These are phyloP conservation scores for Apodemia mormo DNA, from an alignment of 2,888 invertebrate species.

Conservation along the genomic window DNA sequence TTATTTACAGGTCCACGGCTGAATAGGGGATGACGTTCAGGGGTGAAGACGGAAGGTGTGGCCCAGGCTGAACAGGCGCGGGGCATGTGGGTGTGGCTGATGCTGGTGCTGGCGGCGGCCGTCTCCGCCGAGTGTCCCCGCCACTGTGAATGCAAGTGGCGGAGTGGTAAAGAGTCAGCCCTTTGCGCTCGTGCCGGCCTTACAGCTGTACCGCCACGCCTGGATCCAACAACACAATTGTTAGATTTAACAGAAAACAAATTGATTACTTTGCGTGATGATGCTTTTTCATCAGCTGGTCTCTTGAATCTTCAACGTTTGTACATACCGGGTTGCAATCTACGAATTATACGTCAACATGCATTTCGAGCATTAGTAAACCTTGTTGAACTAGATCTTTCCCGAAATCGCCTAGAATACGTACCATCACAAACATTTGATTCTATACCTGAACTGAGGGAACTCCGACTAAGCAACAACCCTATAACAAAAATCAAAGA, in stretches of 20 bases:
- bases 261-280: constrained; percentile 84
- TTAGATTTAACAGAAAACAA: constrained; percentile 90
- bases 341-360: constrained; percentile 85
- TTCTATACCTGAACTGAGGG: constrained; percentile 87
- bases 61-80: constrained; percentile 69
- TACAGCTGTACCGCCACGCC: constrained; percentile 86
- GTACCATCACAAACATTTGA: constrained; percentile 89
- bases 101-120: constrained; percentile 71
- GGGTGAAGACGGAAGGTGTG: constrained; percentile 65
- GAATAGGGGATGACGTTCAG: constrained; percentile 68
- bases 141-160: constrained; percentile 94
- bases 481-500: constrained; percentile 86
- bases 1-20: constrained; percentile 55
- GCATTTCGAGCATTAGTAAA: constrained; percentile 90
- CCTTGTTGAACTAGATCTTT: constrained; percentile 90
- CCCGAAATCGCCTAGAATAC: constrained; percentile 85
- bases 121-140: constrained; percentile 86
- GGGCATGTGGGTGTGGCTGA: constrained; percentile 83
- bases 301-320: constrained; percentile 91
- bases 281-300: constrained; percentile 88
- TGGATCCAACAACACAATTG: constrained; percentile 90
- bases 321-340: constrained; percentile 86
- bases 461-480: constrained; percentile 88
- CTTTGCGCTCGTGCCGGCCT: constrained; percentile 89
- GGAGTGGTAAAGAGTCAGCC: constrained; percentile 92